Evolutionary conservation across 2,888 invertebrate species (phyloP).

Genomic region (Tetropium fuscum): DNA sequence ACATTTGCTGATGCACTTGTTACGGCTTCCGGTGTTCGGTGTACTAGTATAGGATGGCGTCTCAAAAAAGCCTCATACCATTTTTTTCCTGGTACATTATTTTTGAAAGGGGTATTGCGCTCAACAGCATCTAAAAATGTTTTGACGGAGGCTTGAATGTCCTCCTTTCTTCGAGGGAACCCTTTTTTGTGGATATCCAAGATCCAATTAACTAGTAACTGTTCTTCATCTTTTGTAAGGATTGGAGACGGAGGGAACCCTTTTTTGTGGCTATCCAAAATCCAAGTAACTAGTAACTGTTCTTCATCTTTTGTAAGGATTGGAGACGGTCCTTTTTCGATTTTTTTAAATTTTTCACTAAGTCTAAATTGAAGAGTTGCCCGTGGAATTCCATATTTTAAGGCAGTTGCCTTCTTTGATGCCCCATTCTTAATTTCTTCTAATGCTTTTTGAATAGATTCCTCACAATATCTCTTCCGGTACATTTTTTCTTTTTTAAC

Average conservation of each 20-base stretch:
- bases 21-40: slow-evolving; percentile 39
- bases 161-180: not conserved
- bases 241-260: too few species aligned
- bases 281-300: slow-evolving; percentile 26
- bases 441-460: slow-evolving; percentile 2
- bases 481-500: not conserved
- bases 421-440: not conserved
- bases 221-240: too few species aligned
- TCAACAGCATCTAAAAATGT: slow-evolving; percentile 18
- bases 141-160: slow-evolving; percentile 17
- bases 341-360: slow-evolving; percentile 34
- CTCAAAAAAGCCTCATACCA: slow-evolving; percentile 42
- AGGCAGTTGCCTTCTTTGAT: not conserved
- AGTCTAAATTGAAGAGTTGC: slow-evolving; percentile 25
- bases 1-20: slow-evolving; percentile 27
- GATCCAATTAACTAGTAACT: too few species aligned
- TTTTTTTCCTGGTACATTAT: slow-evolving; percentile 15
- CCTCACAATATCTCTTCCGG: not conserved
- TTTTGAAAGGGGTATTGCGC: not conserved
- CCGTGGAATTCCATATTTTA: slow-evolving; percentile 1
- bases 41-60: slow-evolving; percentile 41
- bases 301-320: slow-evolving; percentile 30
- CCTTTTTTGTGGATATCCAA: too few species aligned
- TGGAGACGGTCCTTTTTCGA: slow-evolving; percentile 24
- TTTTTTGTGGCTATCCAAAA: slow-evolving; percentile 24